These are phyloP conservation scores for Amblyopsis hoosieri DNA, from an alignment of 2,797 vertebrate species.

Conservation along the genomic window DNA sequence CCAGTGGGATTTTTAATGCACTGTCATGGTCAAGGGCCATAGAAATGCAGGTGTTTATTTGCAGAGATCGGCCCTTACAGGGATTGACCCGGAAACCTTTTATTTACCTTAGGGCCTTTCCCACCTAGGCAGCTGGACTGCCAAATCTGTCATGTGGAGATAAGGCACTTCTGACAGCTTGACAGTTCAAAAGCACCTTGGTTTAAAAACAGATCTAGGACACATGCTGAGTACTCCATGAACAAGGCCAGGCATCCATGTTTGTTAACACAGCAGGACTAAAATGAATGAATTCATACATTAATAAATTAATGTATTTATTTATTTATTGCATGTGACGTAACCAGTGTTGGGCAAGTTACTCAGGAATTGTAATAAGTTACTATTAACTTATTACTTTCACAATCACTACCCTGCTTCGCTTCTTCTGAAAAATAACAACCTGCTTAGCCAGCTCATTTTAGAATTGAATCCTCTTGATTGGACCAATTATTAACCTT, in stretches of 20 bases:
- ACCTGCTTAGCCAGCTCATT: too few species aligned
- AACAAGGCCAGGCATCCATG: slow-evolving; percentile 42
- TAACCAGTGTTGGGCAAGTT: too few species aligned
- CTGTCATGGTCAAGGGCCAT: background rate
- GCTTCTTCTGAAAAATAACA: too few species aligned
- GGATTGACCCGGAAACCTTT: background rate
- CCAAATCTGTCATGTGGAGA: background rate
- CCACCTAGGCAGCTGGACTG: slow-evolving; percentile 6
- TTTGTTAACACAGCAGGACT: too few species aligned
- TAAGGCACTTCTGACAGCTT: background rate
- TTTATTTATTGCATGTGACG: too few species aligned
- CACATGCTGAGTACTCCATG: slow-evolving; percentile 52
- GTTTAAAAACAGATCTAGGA: slow-evolving; percentile 29
- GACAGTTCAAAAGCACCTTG: background rate
- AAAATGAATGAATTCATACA: background rate
- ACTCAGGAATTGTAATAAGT: too few species aligned
- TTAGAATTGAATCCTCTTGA: too few species aligned
- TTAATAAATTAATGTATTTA: too few species aligned
- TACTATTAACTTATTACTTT: too few species aligned
- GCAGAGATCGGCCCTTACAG: background rate
- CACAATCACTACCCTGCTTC: too few species aligned
- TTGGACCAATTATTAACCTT: too few species aligned
- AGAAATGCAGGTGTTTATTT: background rate
- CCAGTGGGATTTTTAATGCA: background rate
- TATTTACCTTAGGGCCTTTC: background rate